Evolutionary conservation across 2,888 invertebrate genomes (phyloP).

Genomic region (Tethea ocularis): DNA sequence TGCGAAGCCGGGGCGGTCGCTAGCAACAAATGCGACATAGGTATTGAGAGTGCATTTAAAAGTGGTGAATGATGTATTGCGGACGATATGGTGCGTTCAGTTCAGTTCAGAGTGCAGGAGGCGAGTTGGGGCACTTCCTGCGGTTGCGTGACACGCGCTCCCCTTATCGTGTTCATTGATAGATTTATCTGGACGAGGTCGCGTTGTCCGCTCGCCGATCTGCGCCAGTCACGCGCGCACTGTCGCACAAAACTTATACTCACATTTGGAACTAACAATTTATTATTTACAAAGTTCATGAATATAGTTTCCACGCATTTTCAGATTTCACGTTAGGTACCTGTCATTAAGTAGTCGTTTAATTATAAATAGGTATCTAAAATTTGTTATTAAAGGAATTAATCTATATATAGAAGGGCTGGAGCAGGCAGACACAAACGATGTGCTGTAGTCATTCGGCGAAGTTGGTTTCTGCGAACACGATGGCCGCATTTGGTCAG

Average conservation of each 20-base stretch:
- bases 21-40: slow-evolving; percentile 17
- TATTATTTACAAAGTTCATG: not conserved
- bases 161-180: slow-evolving; percentile 81
- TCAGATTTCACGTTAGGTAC: not conserved
- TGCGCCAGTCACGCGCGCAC: slow-evolving; percentile 47
- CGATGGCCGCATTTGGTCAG: slow-evolving; percentile 46
- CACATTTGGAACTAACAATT: slow-evolving; percentile 5
- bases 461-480: slow-evolving; percentile 55
- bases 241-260: slow-evolving; percentile 18
- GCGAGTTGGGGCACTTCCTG: slow-evolving; percentile 71
- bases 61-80: slow-evolving; percentile 42
- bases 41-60: slow-evolving; percentile 28
- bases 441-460: slow-evolving; percentile 52
- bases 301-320: not conserved
- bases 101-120: slow-evolving; percentile 66
- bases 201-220: slow-evolving; percentile 48
- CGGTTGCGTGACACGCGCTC: slow-evolving; percentile 70
- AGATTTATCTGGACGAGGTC: slow-evolving; percentile 81
- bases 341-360: not conserved
- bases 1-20: no score
- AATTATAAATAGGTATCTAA: slow-evolving; percentile 11
- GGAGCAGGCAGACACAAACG: slow-evolving; percentile 33
- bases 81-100: slow-evolving; percentile 46
- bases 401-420: slow-evolving; percentile 39
- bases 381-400: slow-evolving; percentile 29